These are phyloP conservation scores for Trypoxylus dichotomus DNA, from an alignment of 1,140 invertebrate genomes.

Conservation along the genomic window DNA sequence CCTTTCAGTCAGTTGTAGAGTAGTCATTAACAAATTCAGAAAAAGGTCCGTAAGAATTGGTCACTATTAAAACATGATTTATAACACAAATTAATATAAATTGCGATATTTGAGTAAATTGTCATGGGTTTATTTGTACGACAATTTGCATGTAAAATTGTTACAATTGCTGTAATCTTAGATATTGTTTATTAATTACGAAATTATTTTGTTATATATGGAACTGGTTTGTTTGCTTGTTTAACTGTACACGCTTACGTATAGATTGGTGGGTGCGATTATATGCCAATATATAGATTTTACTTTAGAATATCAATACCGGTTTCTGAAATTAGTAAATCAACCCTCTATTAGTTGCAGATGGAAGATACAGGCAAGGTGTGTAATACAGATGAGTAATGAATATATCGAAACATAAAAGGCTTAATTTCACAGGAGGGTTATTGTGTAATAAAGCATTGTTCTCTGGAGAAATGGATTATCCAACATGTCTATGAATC, in stretches of 20 bases:
- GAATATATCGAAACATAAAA: slow-evolving; percentile 51
- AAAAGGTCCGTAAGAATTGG: no score
- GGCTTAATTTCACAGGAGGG: slow-evolving; percentile 52
- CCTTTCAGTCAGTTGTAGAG: no score
- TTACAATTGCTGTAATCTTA: no score
- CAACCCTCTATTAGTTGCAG: slow-evolving; percentile 30
- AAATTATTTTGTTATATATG: no score
- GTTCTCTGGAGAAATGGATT: slow-evolving; percentile 52
- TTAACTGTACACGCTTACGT: neutral
- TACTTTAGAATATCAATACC: neutral
- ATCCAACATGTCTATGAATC: slow-evolving; percentile 36
- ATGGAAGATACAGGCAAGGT: slow-evolving; percentile 29
- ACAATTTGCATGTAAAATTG: no score
- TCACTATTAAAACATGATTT: no score
- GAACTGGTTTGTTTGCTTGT: no score
- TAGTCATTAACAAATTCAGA: no score
- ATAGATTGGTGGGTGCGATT: neutral
- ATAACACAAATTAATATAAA: no score
- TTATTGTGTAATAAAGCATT: slow-evolving; percentile 54
- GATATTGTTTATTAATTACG: no score
- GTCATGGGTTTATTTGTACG: no score
- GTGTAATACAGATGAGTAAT: slow-evolving; percentile 46
- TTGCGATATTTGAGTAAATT: no score
- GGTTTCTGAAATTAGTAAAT: slow-evolving; percentile 25
- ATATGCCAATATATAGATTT: neutral